Base-by-base conservation (phyloP, 1,140 invertebrate species). In the Aradophagus sp. region DNA sequence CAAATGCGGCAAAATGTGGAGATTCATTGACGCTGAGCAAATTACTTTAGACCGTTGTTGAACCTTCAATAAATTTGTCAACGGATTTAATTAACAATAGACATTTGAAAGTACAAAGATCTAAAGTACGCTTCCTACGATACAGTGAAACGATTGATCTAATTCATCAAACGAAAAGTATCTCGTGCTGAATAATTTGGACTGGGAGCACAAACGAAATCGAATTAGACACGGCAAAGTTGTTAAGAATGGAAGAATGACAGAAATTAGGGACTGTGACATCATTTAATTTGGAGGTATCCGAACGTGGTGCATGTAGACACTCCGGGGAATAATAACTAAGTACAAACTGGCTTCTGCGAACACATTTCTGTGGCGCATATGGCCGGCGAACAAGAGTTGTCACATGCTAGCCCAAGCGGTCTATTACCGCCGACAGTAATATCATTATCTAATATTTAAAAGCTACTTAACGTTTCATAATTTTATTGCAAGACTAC, bases 231-330 rank as follows among this genome's bases (percentile, higher is more conserved):
- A 75, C 73, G 73, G 59, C 11, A 66, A 47, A 59, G 52, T 73
- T 59, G 66, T 35, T 45, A 73, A 61, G 63, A 76, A 80, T 69
- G 74, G 58, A 75, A 71, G 73, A 78, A 76, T 75, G 47, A 58
- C 71, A 73, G 67, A 78, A 81, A 82, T 81, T 80, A 78, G 76
- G 76, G 75, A 38, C 75, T 44, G 68, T 68, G 74, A 75, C 69
- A 74, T 83, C 72, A 79, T 78, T 81, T 78, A 77, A 81, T 84
- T 80, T 73, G 59, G 45, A 41, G 74, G 59, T 63, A 53, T 44
- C 36, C 44, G 42, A 73, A 71, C 36, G 67, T 31, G 17, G 36
- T 61, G 44, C 27, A 55, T 41, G 26, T 52, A 72, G 38, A 67
- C 29, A 68, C 48, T 50, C 27, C 35, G 39, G 58, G 56, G 56